Conservation (phyloP, 2,797 vertebrate genomes). For the Morus bassanus region DNA sequence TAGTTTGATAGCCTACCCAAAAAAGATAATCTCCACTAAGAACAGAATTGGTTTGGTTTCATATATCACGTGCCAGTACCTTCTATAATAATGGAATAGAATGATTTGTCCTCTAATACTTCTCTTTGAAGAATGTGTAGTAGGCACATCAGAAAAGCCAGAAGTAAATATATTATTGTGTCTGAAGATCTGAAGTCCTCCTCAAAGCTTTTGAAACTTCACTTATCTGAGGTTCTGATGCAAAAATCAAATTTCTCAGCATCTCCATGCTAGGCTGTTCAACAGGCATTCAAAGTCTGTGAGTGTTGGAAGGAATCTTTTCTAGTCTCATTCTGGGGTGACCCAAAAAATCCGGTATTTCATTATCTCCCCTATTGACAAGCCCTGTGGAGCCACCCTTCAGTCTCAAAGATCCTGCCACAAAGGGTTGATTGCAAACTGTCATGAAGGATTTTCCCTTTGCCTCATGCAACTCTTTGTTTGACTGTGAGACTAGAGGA, state of each 20-base stretch:
- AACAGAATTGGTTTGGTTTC: background rate
- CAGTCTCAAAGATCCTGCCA: background rate
- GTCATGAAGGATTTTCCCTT: background rate
- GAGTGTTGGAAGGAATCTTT: background rate
- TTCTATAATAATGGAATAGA: background rate
- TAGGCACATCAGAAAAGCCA: constrained; percentile 23
- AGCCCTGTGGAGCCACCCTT: background rate
- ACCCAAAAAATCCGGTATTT: background rate
- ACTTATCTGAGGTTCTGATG: background rate
- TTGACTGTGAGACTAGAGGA: background rate
- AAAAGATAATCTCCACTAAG: background rate
- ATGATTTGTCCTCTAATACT: background rate
- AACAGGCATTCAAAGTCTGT: background rate
- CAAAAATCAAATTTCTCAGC: background rate
- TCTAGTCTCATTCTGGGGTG: background rate
- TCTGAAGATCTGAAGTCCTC: background rate
- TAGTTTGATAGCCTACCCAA: background rate
- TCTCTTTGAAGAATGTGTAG: background rate
- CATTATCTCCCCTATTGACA: background rate
- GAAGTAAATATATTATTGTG: background rate
- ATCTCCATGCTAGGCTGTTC: background rate
- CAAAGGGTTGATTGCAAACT: background rate
- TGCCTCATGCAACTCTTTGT: background rate
- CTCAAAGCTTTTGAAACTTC: background rate
- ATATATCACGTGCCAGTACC: background rate